These are phyloP conservation scores for Prosapia bicincta DNA, from an alignment of 2,888 invertebrate species.

Conservation along the genomic window DNA sequence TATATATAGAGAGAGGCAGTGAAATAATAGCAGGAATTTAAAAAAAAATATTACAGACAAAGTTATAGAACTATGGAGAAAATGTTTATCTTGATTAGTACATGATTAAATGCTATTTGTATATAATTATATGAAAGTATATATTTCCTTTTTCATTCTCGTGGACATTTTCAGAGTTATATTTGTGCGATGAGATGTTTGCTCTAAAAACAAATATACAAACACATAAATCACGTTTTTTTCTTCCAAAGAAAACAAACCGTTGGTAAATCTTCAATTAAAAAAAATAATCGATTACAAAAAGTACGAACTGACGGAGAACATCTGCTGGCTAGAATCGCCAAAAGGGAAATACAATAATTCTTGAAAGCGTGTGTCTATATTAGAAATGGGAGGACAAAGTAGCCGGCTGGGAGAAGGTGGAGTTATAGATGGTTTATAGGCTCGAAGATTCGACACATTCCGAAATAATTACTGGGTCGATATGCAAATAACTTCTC, in stretches of 20 bases:
- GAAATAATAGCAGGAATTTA: no score
- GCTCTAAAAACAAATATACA: no score
- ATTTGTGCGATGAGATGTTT: no score
- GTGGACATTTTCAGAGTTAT: no score
- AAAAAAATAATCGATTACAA: background rate
- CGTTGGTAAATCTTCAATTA: background rate
- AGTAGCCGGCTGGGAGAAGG: conserved; percentile 16
- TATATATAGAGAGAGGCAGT: no score
- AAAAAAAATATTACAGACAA: no score
- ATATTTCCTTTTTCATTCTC: no score
- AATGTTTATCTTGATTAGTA: no score
- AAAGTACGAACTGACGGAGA: background rate
- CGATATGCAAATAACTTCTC: conserved; percentile 28
- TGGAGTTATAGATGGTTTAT: conserved; percentile 21
- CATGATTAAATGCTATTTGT: no score
- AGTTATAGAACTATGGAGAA: no score
- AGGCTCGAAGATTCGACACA: conserved; percentile 26
- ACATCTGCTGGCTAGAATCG: conserved; percentile 5
- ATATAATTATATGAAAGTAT: no score
- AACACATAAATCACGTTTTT: background rate
- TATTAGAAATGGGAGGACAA: conserved; percentile 25
- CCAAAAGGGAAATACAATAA: conserved; percentile 2
- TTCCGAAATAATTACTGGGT: conserved; percentile 25
- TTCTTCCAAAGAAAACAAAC: background rate
- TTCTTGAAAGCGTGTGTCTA: conserved; percentile 19